A percentile compares a stretch with the other conserved stretches of the same genome.
Evolutionary conservation across 1,140 invertebrate genomes (phyloP).

Genomic region (Drosophila arawakana): DNA sequence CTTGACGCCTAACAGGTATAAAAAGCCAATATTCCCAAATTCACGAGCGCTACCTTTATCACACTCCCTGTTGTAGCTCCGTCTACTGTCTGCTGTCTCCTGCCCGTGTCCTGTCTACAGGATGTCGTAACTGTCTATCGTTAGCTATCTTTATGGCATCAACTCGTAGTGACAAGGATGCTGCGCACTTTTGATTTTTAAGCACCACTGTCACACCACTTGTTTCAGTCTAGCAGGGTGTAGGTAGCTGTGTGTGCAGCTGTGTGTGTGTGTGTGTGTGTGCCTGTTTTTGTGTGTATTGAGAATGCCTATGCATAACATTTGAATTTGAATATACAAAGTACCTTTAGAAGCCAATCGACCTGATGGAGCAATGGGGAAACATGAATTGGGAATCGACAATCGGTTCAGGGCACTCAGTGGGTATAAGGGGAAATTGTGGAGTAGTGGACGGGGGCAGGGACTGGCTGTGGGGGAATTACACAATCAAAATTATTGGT

Average conservation of each 20-base stretch:
- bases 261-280: neutral
- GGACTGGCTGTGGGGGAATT: neutral
- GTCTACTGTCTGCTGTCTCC: neutral
- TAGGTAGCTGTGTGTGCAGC: conserved; percentile 6
- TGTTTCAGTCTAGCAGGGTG: neutral
- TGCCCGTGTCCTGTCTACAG: neutral
- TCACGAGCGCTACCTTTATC: too few species aligned
- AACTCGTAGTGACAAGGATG: conserved; percentile 28
- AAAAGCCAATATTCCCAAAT: too few species aligned
- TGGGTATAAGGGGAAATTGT: too few species aligned
- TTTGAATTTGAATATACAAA: conserved; percentile 36
- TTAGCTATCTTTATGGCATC: conserved; percentile 21
- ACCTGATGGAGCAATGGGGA: conserved; percentile 6
- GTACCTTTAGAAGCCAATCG: conserved; percentile 35
- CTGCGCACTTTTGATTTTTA: conserved; percentile 64
- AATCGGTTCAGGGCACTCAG: too few species aligned
- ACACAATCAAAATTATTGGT: conserved; percentile 42
- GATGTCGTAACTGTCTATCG: conserved; percentile 18
- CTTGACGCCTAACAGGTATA: too few species aligned
- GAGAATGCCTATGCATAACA: conserved; percentile 12
- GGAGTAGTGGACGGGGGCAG: too few species aligned
- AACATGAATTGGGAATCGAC: neutral
- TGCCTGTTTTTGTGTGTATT: neutral
- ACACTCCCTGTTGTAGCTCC: neutral
- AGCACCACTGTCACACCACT: conserved; percentile 38